Percentiles rank a stretch among this genome's conserved stretches.
These are phyloP conservation scores for Achatina immaculata DNA, from an alignment of 1,140 invertebrate genomes.

Conservation along the genomic window DNA sequence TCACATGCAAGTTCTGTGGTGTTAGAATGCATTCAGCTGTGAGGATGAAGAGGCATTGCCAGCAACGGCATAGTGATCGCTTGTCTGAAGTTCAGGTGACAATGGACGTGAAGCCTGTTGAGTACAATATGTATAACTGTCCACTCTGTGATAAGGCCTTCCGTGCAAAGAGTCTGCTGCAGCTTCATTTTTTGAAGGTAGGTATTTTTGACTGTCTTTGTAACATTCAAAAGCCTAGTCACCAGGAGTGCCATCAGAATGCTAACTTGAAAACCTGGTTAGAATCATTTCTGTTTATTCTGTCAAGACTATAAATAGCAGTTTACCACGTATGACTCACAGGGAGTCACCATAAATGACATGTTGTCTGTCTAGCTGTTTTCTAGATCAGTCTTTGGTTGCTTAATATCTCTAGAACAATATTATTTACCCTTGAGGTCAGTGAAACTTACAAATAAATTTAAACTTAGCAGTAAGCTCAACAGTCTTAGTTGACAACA, in stretches of 20 bases:
- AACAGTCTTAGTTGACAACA: too few species aligned
- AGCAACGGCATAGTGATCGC: slow-evolving; percentile 74
- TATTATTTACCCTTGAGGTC: too few species aligned
- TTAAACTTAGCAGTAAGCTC: too few species aligned
- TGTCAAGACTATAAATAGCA: too few species aligned
- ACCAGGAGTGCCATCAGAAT: not conserved
- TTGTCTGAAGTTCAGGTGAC: slow-evolving; percentile 37
- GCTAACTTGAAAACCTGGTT: too few species aligned
- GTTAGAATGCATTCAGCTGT: slow-evolving; percentile 73
- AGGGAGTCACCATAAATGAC: too few species aligned
- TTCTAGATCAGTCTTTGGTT: too few species aligned
- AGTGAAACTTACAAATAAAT: too few species aligned
- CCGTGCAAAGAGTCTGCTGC: slow-evolving; percentile 23
- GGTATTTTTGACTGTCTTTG: not conserved
- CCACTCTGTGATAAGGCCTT: slow-evolving; percentile 34
- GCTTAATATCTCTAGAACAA: too few species aligned
- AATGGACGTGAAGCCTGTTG: slow-evolving; percentile 32
- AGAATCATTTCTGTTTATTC: too few species aligned
- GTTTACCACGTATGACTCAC: too few species aligned
- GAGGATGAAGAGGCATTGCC: slow-evolving; percentile 79
- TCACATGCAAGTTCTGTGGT: slow-evolving; percentile 74
- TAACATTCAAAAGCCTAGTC: not conserved
- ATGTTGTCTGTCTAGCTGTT: too few species aligned
- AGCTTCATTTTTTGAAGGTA: slow-evolving; percentile 39
- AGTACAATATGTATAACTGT: slow-evolving; percentile 27